Percentiles rank a stretch among this genome's conserved stretches.
phyloP scores from a whole-genome alignment of 2,113 vertebrate genomes.

The Corvus hawaiiensis region DNA sequence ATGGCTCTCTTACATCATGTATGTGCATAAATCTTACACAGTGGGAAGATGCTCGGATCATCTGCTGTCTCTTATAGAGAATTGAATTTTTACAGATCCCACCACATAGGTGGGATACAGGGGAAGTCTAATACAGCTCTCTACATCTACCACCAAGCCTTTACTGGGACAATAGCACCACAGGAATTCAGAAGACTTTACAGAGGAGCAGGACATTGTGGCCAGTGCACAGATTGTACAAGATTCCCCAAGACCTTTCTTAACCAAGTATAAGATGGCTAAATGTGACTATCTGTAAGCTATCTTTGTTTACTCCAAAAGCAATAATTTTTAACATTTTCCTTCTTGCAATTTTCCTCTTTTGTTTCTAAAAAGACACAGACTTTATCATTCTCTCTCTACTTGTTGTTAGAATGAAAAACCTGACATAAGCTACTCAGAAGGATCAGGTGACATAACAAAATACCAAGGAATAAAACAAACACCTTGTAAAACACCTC shows the following conservation, averaged over 20 bases:
- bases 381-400: not conserved
- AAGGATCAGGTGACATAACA: not conserved
- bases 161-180: not conserved
- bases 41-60: not conserved
- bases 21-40: rapidly evolving
- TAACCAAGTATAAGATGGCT: not conserved
- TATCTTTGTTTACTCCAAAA: not conserved
- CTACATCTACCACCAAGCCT: not conserved
- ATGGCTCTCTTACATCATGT: not conserved
- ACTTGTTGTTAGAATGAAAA: not conserved
- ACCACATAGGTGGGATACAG: not conserved
- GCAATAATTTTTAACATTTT: not conserved
- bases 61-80: not conserved
- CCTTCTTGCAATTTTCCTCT: not conserved
- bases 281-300: not conserved
- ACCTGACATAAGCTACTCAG: not conserved
- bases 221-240: not conserved
- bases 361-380: not conserved
- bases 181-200: not conserved
- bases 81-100: not conserved
- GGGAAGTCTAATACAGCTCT: not conserved
- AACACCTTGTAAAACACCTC: not conserved
- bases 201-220: rapidly evolving
- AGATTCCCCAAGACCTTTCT: not conserved
- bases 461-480: not conserved